phyloP scores from a whole-genome alignment of 2,888 invertebrate genomes.

The Cyaniris semiargus region DNA sequence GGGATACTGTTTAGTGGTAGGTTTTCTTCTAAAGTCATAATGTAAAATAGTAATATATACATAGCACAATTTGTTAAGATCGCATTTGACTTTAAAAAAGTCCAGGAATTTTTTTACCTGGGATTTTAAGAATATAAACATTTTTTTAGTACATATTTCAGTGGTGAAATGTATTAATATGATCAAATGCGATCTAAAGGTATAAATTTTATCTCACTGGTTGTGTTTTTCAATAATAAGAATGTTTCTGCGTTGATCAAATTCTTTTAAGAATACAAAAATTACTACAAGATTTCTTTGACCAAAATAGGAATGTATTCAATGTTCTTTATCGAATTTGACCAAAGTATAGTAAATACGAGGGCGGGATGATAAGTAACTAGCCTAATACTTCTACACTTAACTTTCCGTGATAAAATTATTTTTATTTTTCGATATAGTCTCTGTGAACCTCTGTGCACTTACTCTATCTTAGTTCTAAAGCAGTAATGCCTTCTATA shows the following conservation, averaged over 20 bases:
- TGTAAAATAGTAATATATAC: slow-evolving; percentile 28
- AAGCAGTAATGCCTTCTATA: no score
- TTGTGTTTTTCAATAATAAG: slow-evolving; percentile 24
- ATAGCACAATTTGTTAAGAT: slow-evolving; percentile 22
- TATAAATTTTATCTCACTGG: slow-evolving; percentile 20
- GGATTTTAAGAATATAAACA: not conserved
- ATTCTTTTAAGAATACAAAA: not conserved
- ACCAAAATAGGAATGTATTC: not conserved
- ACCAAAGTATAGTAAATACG: not conserved
- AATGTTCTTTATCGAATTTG: not conserved
- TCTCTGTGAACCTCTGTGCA: no score
- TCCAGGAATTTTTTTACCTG: not conserved
- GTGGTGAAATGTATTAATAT: not conserved
- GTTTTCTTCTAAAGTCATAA: not conserved
- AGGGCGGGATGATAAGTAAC: no score
- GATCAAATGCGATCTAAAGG: not conserved
- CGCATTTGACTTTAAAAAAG: not conserved
- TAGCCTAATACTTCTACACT: no score
- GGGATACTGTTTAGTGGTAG: not conserved
- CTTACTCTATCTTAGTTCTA: no score
- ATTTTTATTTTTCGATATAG: no score
- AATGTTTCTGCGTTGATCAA: not conserved
- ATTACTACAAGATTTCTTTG: not conserved
- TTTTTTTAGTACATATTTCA: not conserved
- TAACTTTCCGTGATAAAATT: no score